Conservation (phyloP, 37 sponge, comb jelly and placozoan species). For the Hexactinellida sp. region DNA sequence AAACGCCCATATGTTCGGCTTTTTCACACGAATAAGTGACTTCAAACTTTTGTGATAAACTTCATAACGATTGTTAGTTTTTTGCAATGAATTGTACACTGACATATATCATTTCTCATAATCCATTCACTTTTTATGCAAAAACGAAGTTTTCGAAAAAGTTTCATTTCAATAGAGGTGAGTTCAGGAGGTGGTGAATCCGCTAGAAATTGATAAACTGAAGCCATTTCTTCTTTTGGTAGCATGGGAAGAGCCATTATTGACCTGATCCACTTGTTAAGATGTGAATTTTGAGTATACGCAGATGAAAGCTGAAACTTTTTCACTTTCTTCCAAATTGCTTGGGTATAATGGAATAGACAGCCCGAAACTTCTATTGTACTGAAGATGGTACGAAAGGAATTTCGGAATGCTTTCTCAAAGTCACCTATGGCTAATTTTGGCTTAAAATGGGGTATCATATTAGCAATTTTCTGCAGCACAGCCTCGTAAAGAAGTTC, state of each 20-base stretch:
- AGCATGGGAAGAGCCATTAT: conserved; percentile 16
- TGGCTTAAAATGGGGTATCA: no score
- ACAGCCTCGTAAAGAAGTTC: not conserved
- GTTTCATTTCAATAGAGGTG: not conserved
- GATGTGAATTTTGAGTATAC: not conserved
- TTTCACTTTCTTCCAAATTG: conserved; percentile 16
- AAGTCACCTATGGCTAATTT: no score
- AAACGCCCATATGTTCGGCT: not conserved
- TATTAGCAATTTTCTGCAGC: conserved; percentile 7
- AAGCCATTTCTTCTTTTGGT: not conserved
- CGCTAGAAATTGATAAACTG: not conserved
- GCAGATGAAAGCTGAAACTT: conserved; percentile 6
- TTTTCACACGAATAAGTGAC: not conserved
- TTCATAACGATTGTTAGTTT: conserved; percentile 7
- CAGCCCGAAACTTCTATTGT: not conserved
- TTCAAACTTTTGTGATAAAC: not conserved
- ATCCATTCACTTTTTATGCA: conserved; percentile 1
- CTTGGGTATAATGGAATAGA: not conserved
- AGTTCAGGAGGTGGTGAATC: not conserved
- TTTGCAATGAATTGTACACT: not conserved
- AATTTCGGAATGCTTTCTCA: not conserved
- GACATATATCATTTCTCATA: not conserved
- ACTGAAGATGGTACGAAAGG: not conserved
- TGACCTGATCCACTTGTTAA: not conserved
- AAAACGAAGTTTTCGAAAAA: not conserved